Percentiles rank a stretch among this genome's conserved stretches.
phyloP scores from a whole-genome alignment of 1,140 invertebrate species.

The Branchinecta lindahli region DNA sequence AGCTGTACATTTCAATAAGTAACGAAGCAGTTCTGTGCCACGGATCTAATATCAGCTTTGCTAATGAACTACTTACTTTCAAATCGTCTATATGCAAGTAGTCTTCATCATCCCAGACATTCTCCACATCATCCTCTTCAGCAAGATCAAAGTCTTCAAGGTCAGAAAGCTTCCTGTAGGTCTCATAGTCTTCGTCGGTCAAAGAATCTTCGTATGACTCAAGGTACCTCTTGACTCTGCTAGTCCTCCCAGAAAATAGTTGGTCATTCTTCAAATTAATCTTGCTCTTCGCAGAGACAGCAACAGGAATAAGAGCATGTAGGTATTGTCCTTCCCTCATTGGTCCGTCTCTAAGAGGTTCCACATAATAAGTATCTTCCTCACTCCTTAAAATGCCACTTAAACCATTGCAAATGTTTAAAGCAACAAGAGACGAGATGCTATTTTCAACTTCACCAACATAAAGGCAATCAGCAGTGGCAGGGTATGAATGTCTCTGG shows the following conservation, averaged over 20 bases:
- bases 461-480: neutral
- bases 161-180: neutral
- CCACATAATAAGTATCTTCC: neutral
- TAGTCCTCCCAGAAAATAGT: neutral
- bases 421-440: neutral
- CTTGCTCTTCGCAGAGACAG: neutral
- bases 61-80: neutral
- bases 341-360: constrained; percentile 2
- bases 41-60: no score
- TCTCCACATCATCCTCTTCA: neutral
- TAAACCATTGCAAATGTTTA: neutral
- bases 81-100: neutral
- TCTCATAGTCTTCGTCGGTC: neutral
- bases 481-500: neutral
- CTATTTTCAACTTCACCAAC: neutral
- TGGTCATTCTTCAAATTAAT: neutral
- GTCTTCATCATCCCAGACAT: neutral
- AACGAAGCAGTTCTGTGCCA: no score
- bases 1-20: no score
- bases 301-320: neutral
- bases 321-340: neutral
- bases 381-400: neutral
- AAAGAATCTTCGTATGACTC: neutral
- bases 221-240: neutral
- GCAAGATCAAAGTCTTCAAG: neutral